A percentile compares a stretch with the other conserved stretches of the same genome.
Evolutionary conservation across 2,888 invertebrate genomes (phyloP).

Genomic region (Callimorpha dominula): DNA sequence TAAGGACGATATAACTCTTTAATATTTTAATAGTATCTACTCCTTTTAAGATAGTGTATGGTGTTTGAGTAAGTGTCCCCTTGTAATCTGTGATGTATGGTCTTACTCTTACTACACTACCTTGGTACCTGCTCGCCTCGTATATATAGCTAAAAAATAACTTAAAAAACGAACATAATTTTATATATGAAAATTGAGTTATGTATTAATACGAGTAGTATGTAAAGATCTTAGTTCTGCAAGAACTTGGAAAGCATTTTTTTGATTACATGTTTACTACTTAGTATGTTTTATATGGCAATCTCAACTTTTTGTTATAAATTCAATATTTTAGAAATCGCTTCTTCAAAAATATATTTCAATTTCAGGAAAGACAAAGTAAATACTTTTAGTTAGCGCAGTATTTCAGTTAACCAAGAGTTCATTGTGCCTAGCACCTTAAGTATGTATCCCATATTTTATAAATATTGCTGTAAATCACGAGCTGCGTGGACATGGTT

Average conservation of each 20-base stretch:
- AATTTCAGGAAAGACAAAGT: not conserved
- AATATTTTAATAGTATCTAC: conserved; percentile 55
- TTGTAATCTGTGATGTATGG: conserved; percentile 63
- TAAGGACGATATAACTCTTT: conserved; percentile 44
- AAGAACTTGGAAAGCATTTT: not conserved
- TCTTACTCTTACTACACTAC: conserved; percentile 50
- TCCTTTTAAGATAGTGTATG: conserved; percentile 56
- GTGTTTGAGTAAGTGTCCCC: conserved; percentile 61
- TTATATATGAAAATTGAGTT: not conserved
- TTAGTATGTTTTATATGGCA: not conserved
- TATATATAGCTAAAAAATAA: conserved; percentile 33
- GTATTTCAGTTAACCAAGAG: not conserved
- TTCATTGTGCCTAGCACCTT: conserved; percentile 17
- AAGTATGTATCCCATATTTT: conserved; percentile 48
- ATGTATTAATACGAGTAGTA: not conserved
- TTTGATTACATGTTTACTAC: not conserved
- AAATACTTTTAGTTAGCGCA: not conserved
- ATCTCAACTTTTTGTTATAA: not conserved
- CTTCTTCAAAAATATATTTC: not conserved
- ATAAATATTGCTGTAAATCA: conserved; percentile 59
- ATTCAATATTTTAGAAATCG: not conserved
- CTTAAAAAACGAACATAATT: conserved; percentile 20
- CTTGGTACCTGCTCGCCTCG: conserved; percentile 37
- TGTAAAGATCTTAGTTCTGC: not conserved
- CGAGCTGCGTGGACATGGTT: conserved; percentile 53